Percentiles rank a stretch among this genome's conserved stretches.
Conservation (phyloP, 2,888 invertebrate species). For the Caenorhabditis japonica region DNA sequence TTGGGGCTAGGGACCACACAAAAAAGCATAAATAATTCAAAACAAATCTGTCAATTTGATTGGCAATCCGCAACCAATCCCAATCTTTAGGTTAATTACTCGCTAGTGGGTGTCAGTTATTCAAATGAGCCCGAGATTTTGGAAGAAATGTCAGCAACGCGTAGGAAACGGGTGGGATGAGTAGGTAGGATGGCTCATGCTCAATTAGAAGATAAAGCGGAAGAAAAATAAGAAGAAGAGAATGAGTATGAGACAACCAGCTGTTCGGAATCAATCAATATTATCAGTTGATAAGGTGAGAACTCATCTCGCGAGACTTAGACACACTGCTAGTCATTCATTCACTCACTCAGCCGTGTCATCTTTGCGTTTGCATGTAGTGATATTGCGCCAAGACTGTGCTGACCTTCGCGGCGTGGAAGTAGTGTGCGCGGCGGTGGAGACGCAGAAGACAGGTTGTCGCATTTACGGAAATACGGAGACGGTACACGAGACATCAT, state of each 20-base stretch:
- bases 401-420: conserved; percentile 31
- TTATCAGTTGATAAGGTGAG: conserved; percentile 19
- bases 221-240: conserved; percentile 10
- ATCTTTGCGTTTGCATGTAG: conserved; percentile 14
- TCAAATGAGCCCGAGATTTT: conserved; percentile 25
- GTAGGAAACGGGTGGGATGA: not conserved
- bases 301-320: conserved; percentile 35
- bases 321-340: conserved; percentile 28
- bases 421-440: conserved; percentile 20
- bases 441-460: conserved; percentile 36
- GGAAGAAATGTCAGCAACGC: too few relatives aligned
- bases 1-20: not conserved
- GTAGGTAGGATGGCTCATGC: not conserved
- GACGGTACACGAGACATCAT: too few relatives aligned
- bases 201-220: conserved; percentile 1
- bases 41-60: not conserved
- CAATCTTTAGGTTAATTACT: conserved; percentile 34
- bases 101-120: conserved; percentile 22
- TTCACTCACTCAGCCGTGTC: conserved; percentile 4
- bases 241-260: conserved; percentile 22
- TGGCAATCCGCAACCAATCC: not conserved
- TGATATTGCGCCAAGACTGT: conserved; percentile 42
- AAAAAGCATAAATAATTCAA: not conserved
- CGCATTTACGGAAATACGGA: conserved; percentile 32
- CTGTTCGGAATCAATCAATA: conserved; percentile 38